Evolutionary conservation across 1,140 invertebrate species (phyloP), one percentile per base, ranked within the genome.

Genomic region (Zaprionus lachaisei): DNA sequence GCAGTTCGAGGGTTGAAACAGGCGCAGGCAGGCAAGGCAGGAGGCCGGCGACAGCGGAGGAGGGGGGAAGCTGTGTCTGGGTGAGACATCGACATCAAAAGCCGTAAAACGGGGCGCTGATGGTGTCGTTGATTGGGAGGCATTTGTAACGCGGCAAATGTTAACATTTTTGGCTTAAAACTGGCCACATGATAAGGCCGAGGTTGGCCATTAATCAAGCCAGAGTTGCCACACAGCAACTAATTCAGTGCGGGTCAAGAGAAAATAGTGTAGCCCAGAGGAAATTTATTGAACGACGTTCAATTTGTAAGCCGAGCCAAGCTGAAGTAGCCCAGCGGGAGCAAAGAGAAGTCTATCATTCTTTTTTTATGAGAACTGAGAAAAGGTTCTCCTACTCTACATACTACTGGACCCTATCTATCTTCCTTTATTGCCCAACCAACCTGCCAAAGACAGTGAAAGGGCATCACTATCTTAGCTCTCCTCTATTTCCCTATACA

Each of bases 111-210:
- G 79, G 81, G 56, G 56, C 72, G 74, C 79, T 90, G 86, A 90
- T 90, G 86, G 86, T 83, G 82, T 91, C 75, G 86, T 81, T 91
- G 86, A 90, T 90, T 90, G 86, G 71, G 62, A 41, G 58, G 83
- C 77, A 72, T 91, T 90, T 79, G 66, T 63, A 75, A 57, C 75
- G 74, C 82, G 75, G 75, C 86, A 90, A 90, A 90, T 90, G 82
- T 79, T 76, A 70, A 83, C 80, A 91, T 90, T 91, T 90, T 75
- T 44, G 17, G 28, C 55, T 34, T 65, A 12, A 82, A 86, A 82
- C 79, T 77, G 65, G 73, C 51, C 60, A 66, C 60, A 57, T 72
- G 64, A 69, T 61, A 61, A 34, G 37, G 17, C 54, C n/a, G 24
- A 34, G 20, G 67, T 34, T 58, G 49, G 54, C 54, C 22, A 82